phyloP scores from a whole-genome alignment of 2,113 vertebrate genomes.

The Telmatochromis sp. region DNA sequence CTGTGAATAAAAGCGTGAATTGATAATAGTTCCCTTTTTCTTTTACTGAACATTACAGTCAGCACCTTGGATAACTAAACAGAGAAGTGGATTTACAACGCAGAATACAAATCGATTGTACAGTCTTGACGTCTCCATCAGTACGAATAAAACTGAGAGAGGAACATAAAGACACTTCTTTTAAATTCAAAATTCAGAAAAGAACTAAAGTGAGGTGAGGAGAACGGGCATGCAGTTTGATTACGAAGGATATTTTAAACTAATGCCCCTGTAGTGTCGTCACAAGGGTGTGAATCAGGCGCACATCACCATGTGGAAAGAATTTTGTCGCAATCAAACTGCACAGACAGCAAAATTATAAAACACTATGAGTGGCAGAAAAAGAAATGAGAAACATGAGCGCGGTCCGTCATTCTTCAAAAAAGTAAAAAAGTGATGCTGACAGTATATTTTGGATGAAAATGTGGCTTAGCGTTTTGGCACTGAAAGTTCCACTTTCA shows the following conservation, averaged over 20 bases:
- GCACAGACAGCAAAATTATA: neutral
- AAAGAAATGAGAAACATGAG: neutral
- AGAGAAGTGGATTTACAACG: neutral
- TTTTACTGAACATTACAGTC: neutral
- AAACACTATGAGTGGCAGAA: neutral
- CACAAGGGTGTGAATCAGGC: neutral
- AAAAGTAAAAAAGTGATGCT: neutral
- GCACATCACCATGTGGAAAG: neutral
- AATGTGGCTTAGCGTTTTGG: neutral
- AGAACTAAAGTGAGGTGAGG: neutral
- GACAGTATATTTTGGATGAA: neutral
- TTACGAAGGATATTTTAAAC: neutral
- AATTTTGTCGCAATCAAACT: neutral
- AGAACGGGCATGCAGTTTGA: neutral
- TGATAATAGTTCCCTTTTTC: conserved; percentile 33
- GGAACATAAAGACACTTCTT: neutral
- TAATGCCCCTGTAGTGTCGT: neutral
- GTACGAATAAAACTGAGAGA: neutral
- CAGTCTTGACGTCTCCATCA: neutral
- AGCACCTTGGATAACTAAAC: neutral
- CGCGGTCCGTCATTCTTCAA: neutral
- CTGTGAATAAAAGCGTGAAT: neutral
- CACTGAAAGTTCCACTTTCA: neutral
- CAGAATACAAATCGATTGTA: neutral
- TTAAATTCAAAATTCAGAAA: neutral